phyloP scores from a whole-genome alignment of 1,140 invertebrate species.

The Drosophila bocqueti region DNA sequence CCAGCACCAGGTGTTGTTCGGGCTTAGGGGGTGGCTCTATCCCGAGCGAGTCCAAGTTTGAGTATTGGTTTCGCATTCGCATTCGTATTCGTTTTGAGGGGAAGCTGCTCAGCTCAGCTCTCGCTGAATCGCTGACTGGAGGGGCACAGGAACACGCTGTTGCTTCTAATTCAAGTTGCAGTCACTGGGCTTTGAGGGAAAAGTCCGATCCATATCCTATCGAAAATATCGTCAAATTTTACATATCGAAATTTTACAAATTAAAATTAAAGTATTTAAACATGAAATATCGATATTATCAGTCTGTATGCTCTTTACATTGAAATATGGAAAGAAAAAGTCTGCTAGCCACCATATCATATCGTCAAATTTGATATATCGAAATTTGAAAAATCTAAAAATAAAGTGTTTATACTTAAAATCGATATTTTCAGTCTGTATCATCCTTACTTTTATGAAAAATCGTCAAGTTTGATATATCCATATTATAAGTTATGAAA shows the following conservation, averaged over 20 bases:
- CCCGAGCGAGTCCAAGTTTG: background rate
- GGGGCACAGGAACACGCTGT: constrained; percentile 4
- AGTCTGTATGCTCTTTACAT: no score
- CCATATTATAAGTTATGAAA: no score
- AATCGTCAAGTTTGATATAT: no score
- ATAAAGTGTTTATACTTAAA: no score
- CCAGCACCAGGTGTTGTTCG: constrained; percentile 23
- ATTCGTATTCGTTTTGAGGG: constrained; percentile 16
- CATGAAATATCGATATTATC: background rate
- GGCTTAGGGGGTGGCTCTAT: constrained; percentile 6
- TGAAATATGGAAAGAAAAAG: no score
- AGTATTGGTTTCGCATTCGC: background rate
- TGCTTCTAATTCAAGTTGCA: constrained; percentile 1
- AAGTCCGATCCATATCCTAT: background rate
- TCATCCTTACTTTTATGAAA: no score
- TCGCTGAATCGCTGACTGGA: constrained; percentile 50
- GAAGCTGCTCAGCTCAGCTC: constrained; percentile 39
- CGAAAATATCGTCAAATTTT: background rate
- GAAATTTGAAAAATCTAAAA: no score
- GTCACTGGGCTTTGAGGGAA: background rate
- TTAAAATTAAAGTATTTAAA: no score
- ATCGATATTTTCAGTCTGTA: no score
- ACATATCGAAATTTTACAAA: background rate
- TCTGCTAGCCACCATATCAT: no score
- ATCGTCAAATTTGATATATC: no score